Evolutionary conservation across 1,140 invertebrate genomes (phyloP).

Genomic region (Drosophila persimilis): DNA sequence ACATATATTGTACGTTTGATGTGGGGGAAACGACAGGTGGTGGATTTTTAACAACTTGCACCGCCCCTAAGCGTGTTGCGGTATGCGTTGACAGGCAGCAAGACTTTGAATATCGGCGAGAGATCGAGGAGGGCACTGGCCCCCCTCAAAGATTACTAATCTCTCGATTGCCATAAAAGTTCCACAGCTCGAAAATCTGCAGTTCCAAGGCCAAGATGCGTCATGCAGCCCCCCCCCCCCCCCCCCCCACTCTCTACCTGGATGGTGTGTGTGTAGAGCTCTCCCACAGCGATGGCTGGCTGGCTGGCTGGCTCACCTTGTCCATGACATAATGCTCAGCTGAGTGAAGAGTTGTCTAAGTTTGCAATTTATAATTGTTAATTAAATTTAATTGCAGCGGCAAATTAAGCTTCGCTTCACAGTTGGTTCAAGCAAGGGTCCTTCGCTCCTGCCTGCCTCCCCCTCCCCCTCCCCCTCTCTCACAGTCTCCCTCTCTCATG

Average conservation of each 20-base stretch:
- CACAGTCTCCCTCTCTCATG: not conserved
- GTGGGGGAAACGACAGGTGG: conserved; percentile 40
- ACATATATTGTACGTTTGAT: conserved; percentile 13
- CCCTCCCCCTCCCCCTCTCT: not conserved
- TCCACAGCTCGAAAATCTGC: not conserved
- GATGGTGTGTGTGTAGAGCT: too few relatives aligned
- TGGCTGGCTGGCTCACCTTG: conserved; percentile 12
- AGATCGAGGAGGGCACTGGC: conserved; percentile 2
- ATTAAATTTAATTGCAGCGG: conserved; percentile 15
- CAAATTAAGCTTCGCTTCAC: conserved; percentile 10
- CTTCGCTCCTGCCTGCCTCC: not conserved
- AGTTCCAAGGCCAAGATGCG: conserved; percentile 14
- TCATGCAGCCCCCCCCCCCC: conserved; percentile 8
- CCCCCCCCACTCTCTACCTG: not conserved
- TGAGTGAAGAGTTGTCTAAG: conserved; percentile 20
- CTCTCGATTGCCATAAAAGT: too few relatives aligned
- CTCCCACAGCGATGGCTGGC: too few relatives aligned
- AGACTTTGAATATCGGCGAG: conserved; percentile 11
- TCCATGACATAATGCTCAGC: conserved; percentile 26
- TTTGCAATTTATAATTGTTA: conserved; percentile 18
- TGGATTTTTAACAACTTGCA: conserved; percentile 41
- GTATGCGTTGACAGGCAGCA: conserved; percentile 35
- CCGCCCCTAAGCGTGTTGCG: conserved; percentile 41
- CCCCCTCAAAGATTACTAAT: too few relatives aligned
- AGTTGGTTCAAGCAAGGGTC: not conserved